Percentiles rank a stretch among this genome's conserved stretches.
Conservation (phyloP, 1,140 invertebrate genomes). For the Panulirus ornatus region DNA sequence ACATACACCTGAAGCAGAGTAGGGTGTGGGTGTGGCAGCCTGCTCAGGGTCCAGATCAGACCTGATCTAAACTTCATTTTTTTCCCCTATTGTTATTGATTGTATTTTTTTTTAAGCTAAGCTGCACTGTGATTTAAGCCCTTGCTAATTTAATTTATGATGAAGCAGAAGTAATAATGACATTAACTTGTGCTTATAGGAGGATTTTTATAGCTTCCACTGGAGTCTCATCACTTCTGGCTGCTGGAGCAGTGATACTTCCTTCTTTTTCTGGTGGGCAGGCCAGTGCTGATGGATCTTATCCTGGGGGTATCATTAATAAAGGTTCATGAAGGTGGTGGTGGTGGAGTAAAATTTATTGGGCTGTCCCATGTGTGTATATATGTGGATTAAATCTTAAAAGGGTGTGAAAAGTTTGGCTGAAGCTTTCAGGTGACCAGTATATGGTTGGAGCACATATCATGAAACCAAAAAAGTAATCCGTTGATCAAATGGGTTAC, state of each 20-base stretch:
- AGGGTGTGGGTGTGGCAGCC: conserved; percentile 54
- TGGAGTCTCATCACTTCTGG: conserved; percentile 45
- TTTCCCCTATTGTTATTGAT: conserved; percentile 10
- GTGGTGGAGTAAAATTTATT: conserved; percentile 22
- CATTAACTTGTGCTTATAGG: conserved; percentile 19
- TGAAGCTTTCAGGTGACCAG: conserved; percentile 14
- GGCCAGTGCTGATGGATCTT: conserved; percentile 27
- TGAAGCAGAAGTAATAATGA: conserved; percentile 21
- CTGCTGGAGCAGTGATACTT: conserved; percentile 6
- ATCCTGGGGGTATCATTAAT: conserved; percentile 5
- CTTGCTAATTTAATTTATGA: conserved; percentile 41
- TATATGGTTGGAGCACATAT: conserved; percentile 43
- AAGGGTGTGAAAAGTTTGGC: conserved; percentile 1
- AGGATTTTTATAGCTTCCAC: conserved; percentile 24
- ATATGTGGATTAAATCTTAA: conserved; percentile 31
- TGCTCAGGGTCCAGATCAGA: conserved; percentile 59
- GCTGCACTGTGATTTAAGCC: conserved; percentile 47
- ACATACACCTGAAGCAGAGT: conserved; percentile 65
- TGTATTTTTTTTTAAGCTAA: conserved; percentile 51
- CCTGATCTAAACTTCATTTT: conserved; percentile 29
- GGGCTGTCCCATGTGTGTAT: conserved; percentile 27
- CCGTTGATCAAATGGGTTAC: background rate
- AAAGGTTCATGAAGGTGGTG: conserved; percentile 4
- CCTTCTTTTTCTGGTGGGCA: conserved; percentile 7
- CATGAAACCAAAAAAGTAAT: conserved; percentile 23